These are phyloP conservation scores for Akabosia matsudoensis DNA, from an alignment of 1,140 invertebrate genomes.

Conservation along the genomic window DNA sequence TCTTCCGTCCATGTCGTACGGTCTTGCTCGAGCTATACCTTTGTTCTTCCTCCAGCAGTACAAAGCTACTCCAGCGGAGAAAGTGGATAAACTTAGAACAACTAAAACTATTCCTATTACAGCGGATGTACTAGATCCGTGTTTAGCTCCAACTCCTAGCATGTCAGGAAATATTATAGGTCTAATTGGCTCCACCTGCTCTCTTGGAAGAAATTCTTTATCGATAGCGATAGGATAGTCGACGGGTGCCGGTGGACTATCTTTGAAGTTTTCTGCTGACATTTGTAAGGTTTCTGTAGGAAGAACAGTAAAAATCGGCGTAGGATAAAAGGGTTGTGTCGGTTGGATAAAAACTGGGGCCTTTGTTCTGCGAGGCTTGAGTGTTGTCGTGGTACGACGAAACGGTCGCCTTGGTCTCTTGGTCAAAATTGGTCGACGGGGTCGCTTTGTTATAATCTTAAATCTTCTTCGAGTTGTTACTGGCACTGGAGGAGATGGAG, in stretches of 20 bases:
- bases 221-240: constrained; percentile 2
- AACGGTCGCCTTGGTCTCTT: not conserved
- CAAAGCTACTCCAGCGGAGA: not conserved
- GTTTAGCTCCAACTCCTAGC: not conserved
- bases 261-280: not conserved
- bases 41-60: constrained; percentile 41
- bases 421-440: not conserved
- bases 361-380: not conserved
- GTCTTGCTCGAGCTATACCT: constrained; percentile 37
- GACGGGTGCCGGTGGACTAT: not conserved
- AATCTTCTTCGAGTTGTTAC: not conserved
- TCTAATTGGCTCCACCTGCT: constrained; percentile 7
- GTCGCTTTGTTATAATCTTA: not conserved
- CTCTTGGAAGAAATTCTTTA: not conserved
- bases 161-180: constrained; percentile 2
- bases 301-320: not conserved
- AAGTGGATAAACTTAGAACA: not conserved
- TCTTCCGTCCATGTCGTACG: constrained; percentile 35
- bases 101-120: constrained; percentile 25
- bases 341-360: not conserved
- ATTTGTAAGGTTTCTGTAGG: not conserved
- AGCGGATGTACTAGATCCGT: not conserved
- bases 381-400: not conserved
- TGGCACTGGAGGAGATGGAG: not conserved
- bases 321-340: not conserved